phyloP scores from a whole-genome alignment of 2,888 invertebrate species.

The Tryphoninae sp. region DNA sequence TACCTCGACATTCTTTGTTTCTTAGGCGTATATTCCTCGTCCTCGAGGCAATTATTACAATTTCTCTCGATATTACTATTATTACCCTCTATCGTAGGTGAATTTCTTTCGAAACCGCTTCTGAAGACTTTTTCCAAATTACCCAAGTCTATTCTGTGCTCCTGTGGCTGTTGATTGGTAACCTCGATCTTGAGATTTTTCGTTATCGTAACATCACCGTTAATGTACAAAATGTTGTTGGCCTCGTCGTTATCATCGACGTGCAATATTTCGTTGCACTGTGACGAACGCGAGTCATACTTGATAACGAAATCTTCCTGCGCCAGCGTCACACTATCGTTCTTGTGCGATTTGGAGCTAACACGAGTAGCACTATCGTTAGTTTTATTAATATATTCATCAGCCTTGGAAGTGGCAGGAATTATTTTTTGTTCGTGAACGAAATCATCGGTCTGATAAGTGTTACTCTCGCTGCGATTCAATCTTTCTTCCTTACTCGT shows the following conservation, averaged over 20 bases:
- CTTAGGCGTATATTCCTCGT: conserved; percentile 80
- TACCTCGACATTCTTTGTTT: conserved; percentile 80
- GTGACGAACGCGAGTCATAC: conserved; percentile 70
- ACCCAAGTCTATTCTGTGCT: conserved; percentile 77
- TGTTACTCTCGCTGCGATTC: conserved; percentile 40
- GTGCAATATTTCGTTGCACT: conserved; percentile 67
- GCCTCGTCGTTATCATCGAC: conserved; percentile 70
- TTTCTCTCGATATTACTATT: conserved; percentile 63
- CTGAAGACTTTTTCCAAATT: conserved; percentile 77
- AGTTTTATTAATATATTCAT: conserved; percentile 63
- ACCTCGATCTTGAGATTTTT: conserved; percentile 73
- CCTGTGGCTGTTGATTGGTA: conserved; percentile 68
- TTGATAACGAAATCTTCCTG: conserved; percentile 76
- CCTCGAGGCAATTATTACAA: conserved; percentile 76
- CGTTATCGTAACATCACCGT: conserved; percentile 76
- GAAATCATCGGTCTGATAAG: conserved; percentile 50
- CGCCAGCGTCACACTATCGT: conserved; percentile 73
- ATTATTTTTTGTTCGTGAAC: conserved; percentile 62
- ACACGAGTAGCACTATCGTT: conserved; percentile 68
- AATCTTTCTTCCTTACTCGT: conserved; percentile 53
- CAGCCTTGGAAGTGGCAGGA: conserved; percentile 62
- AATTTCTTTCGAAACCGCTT: conserved; percentile 73
- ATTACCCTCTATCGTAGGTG: conserved; percentile 71
- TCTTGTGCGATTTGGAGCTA: conserved; percentile 71
- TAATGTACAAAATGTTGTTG: conserved; percentile 75